Conservation (phyloP, 2,797 vertebrate species). For the Gymnodraco acuticeps region DNA sequence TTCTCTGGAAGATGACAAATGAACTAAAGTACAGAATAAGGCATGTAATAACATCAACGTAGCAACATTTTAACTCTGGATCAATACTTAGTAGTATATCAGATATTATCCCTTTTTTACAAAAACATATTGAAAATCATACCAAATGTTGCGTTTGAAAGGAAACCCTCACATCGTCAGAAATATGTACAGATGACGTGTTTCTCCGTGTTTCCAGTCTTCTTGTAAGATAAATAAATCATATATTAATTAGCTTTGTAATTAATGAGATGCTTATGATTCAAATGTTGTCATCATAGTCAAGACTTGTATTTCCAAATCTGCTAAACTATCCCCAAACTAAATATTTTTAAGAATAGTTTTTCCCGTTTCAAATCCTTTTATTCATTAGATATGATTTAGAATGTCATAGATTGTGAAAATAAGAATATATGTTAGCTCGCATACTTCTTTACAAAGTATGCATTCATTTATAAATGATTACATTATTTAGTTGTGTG, state of each 20-base stretch:
- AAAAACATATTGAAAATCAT: neutral
- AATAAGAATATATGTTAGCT: neutral
- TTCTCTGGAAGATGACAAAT: constrained; percentile 28
- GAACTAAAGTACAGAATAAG: constrained; percentile 15
- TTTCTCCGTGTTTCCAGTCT: neutral
- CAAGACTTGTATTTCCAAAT: neutral
- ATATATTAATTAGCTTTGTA: neutral
- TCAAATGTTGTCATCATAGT: neutral
- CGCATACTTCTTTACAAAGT: neutral
- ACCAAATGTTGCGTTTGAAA: neutral
- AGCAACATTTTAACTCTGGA: neutral
- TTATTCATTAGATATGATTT: neutral
- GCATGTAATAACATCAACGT: neutral
- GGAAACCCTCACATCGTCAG: neutral
- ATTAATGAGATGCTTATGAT: neutral
- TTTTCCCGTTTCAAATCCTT: neutral
- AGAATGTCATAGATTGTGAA: neutral
- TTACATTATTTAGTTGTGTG: neutral
- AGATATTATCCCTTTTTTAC: neutral
- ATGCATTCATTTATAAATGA: neutral
- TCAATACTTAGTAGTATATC: neutral
- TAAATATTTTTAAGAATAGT: neutral
- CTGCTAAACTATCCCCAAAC: neutral
- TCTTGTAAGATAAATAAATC: neutral
- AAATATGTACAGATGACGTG: neutral